Conservation (phyloP, 1,140 invertebrate genomes). For the Caerostris extrusa region DNA sequence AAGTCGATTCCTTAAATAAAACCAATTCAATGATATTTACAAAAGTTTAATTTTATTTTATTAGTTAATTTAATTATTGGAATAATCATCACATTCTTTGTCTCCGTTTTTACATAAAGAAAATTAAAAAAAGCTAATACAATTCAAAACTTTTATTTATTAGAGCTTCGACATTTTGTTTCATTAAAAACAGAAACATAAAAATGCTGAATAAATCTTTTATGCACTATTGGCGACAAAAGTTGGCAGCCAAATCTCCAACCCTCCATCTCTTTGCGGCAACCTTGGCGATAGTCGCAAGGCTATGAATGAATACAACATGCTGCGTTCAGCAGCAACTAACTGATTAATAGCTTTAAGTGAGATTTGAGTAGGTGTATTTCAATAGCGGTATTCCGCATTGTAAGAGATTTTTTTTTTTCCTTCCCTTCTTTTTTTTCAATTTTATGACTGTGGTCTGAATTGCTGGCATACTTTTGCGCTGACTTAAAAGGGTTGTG, state of each 20-base stretch:
- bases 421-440: not conserved
- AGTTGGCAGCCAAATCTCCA: not conserved
- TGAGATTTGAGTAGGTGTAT: conserved; percentile 63
- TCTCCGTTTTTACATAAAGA: too few relatives aligned
- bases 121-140: too few relatives aligned
- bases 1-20: too few relatives aligned
- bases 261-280: not conserved
- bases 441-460: conserved; percentile 68
- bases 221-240: not conserved
- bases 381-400: conserved; percentile 47
- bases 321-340: conserved; percentile 43
- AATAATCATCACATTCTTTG: too few relatives aligned
- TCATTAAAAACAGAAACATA: too few relatives aligned
- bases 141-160: too few relatives aligned
- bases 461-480: conserved; percentile 70
- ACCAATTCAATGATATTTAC: too few relatives aligned
- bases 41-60: too few relatives aligned
- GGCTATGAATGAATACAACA: conserved; percentile 63
- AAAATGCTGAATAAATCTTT: too few relatives aligned
- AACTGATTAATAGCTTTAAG: conserved; percentile 69
- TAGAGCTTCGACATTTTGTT: too few relatives aligned
- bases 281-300: conserved; percentile 24
- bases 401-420: not conserved
- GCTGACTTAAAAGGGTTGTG: conserved; percentile 48
- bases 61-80: too few relatives aligned